These are phyloP conservation scores for Micropterix aruncella DNA, from an alignment of 2,888 invertebrate genomes.

Conservation along the genomic window DNA sequence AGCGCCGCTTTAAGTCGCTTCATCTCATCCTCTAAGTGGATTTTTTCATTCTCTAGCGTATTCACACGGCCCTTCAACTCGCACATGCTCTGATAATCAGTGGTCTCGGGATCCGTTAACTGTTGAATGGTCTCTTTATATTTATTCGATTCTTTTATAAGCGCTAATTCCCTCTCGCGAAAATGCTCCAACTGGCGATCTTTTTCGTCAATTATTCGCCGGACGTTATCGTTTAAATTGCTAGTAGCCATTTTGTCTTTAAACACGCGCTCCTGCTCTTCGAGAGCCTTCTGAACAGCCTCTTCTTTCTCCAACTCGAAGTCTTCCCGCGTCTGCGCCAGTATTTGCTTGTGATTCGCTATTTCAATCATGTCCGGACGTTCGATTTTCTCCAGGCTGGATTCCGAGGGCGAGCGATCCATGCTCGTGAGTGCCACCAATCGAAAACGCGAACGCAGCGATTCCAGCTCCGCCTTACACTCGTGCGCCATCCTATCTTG, in stretches of 20 bases:
- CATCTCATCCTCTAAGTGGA: conserved; percentile 18
- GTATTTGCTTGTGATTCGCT: conserved; percentile 47
- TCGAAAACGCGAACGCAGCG: conserved; percentile 57
- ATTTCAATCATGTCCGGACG: conserved; percentile 49
- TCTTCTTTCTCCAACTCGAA: conserved; percentile 44
- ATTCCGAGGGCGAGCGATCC: conserved; percentile 65
- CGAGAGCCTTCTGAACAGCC: conserved; percentile 33
- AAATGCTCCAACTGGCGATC: conserved; percentile 53
- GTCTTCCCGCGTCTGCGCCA: conserved; percentile 54
- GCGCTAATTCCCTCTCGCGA: conserved; percentile 42
- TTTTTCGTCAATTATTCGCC: conserved; percentile 53
- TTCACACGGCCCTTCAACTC: conserved; percentile 25
- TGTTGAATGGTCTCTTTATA: conserved; percentile 55
- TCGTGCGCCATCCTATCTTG: conserved; percentile 55
- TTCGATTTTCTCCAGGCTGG: conserved; percentile 64
- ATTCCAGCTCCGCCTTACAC: conserved; percentile 67
- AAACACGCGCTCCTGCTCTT: conserved; percentile 39
- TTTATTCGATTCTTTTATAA: conserved; percentile 48
- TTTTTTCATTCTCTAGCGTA: conserved; percentile 28
- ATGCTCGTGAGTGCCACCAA: conserved; percentile 59
- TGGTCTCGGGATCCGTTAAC: conserved; percentile 49
- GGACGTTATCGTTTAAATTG: conserved; percentile 48
- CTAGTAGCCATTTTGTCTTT: conserved; percentile 28
- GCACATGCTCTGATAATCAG: conserved; percentile 31
- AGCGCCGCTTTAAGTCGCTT: conserved; percentile 19